Evolutionary conservation across 2,797 vertebrate genomes (phyloP), one percentile per base, ranked within the genome.

Genomic region (Poeciliopsis gracilis): DNA sequence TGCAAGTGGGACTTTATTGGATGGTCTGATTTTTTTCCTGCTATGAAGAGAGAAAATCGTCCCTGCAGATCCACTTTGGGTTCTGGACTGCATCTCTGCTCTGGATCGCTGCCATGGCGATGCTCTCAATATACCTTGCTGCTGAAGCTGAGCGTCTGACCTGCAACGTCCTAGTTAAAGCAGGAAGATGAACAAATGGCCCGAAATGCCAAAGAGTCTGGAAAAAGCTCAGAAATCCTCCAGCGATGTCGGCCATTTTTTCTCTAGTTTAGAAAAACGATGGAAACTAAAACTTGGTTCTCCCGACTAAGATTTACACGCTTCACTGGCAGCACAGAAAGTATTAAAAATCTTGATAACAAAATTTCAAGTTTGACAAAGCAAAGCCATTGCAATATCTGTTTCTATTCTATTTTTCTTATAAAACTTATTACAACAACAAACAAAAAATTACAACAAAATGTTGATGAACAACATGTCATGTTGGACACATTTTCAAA

Each of bases 1-100:
- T 86, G 72, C 93, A 88, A 87, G 81, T 90, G 94, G 93, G 93
- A 93, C 90, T 82, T 84, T 20, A 66, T 76, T 28, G 83, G 86
- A 89, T 90, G 91, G 83, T 89, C 91, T 91, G 90, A 90, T 92
- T 88, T 77, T 88, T 66, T 23, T 38, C 30, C 86, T 91, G 86
- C 87, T 81, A 76, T n/a, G 67, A 86, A 91, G 83, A 83, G 88
- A 91, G 84, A 70, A 84, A 90, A 86, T 71, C 66, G 1, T 76
- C 77, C 47, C 80, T 73, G 75, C 70, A 82, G 84, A 76, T 75
- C 59, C 82, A 79, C 66, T 78, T 79, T 43, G 72, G 79, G 83
- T 59, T 78, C n/a, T 72, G 81, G 78, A 82, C 81, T 53, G 53
- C 76, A 66, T 70, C 77, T 78, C 77, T 30, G 45, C 25, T 78